phyloP scores from a whole-genome alignment of 2,797 vertebrate genomes.

The Pangasius krempfi region DNA sequence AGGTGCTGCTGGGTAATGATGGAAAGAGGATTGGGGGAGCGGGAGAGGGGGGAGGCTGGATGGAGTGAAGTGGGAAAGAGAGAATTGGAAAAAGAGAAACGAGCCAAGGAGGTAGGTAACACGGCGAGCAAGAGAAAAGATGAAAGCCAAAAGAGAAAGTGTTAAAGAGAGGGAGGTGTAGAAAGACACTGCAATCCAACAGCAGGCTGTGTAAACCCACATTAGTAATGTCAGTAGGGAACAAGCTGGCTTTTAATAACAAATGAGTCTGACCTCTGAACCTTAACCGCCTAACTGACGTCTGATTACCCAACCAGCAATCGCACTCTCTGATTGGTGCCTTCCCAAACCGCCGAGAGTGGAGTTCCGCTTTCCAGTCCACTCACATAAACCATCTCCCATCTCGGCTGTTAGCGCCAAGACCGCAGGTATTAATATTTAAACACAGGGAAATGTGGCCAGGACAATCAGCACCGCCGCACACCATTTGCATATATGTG shows the following conservation, averaged over 20 bases:
- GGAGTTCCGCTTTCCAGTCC: conserved; percentile 58
- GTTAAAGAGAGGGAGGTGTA: conserved; percentile 1
- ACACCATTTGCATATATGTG: conserved; percentile 65
- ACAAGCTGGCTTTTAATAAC: conserved; percentile 60
- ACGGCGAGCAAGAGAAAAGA: conserved; percentile 4
- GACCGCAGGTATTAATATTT: conserved; percentile 59
- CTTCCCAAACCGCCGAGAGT: conserved; percentile 51
- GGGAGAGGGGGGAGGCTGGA: neutral
- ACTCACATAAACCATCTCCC: conserved; percentile 57
- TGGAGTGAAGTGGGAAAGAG: neutral
- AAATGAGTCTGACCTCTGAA: conserved; percentile 56
- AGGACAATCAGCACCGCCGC: conserved; percentile 49
- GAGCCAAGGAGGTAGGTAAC: conserved; percentile 17
- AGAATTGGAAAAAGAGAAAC: conserved; percentile 24
- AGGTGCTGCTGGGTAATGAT: conserved; percentile 52
- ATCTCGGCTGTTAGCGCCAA: conserved; percentile 44
- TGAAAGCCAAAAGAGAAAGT: conserved; percentile 10
- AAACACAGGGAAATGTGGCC: conserved; percentile 52
- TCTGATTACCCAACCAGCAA: conserved; percentile 49
- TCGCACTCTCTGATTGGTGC: conserved; percentile 40
- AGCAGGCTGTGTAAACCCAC: neutral
- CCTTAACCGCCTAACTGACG: conserved; percentile 58
- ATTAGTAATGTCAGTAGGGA: conserved; percentile 22
- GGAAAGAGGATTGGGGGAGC: conserved; percentile 35
- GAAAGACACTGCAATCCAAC: conserved; percentile 7